Base-by-base conservation (phyloP, 2,888 invertebrate species). In the Melieria picta region DNA sequence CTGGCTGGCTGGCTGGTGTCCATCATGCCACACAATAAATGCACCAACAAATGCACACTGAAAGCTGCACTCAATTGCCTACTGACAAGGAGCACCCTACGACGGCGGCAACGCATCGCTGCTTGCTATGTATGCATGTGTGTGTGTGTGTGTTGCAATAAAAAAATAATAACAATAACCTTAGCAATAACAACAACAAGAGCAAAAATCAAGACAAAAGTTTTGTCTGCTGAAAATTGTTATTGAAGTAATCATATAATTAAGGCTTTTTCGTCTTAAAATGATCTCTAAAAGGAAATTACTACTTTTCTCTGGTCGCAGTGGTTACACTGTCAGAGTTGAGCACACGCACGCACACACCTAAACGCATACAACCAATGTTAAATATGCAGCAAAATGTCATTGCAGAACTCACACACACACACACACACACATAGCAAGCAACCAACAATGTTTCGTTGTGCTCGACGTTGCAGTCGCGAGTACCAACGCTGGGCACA, bases 201-300 rank as follows among this genome's bases (percentile, higher is more conserved):
- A 30, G 30, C 30, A 30, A 73, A 64, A 71, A 74, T 30, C 30
- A 30, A 30, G 60, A 76, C 74, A 78, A 76, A 77, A 76, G 69
- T 76, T 74, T 11, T 47, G 62, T 57, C 75, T 76, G 77, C 73
- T 77, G 77, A 75, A 78, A 78, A 78, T 78, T 78, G 77, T 77
- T 78, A 76, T 78, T 77, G 78, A 77, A 75, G 77, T 78, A 78
- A 77, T 78, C 77, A 78, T 78, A 78, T 78, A 77, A 78, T 78
- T 77, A 78, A 74, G 75, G 75, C 77, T 76, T 77, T 73, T 72
- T 74, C 69, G 72, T 73, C 69, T 75, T 72, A 71, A 61, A 72
- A 58, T 69, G 56, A 52, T 30, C 76, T 77, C 71, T 74, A 76
- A 77, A 78, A 76, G 78, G 78, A 75, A 78, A 78, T 75, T 71